Evolutionary conservation across 2,888 invertebrate genomes (phyloP).

Genomic region (Sinodicranocentrus sp.): DNA sequence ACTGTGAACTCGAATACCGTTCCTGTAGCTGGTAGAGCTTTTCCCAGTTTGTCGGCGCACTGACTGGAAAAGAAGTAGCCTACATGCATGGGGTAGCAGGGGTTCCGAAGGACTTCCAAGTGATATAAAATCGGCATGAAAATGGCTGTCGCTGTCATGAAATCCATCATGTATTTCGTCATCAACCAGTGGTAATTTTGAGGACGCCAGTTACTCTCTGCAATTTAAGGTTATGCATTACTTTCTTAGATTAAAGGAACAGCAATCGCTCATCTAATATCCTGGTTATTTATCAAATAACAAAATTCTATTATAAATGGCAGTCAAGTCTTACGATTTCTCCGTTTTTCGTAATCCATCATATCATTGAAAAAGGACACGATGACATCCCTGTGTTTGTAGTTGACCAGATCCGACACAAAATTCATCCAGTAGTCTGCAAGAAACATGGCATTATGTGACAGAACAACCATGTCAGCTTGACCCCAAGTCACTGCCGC

Average conservation of each 20-base stretch:
- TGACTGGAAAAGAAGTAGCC: background rate
- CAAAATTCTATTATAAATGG: background rate
- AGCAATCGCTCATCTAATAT: background rate
- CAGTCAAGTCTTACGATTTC: background rate
- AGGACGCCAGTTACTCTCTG: background rate
- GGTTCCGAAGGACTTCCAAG: background rate
- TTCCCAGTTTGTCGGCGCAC: background rate
- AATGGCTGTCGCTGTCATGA: background rate
- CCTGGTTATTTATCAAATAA: background rate
- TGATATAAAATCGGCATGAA: conserved; percentile 4
- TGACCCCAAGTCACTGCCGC: background rate
- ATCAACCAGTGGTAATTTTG: background rate
- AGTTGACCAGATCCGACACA: background rate
- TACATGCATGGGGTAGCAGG: conserved; percentile 7
- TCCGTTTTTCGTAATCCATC: background rate
- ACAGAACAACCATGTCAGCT: background rate
- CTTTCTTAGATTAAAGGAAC: too few relatives aligned
- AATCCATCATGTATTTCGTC: background rate
- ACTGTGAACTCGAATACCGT: background rate
- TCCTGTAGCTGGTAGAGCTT: background rate
- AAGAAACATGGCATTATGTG: background rate
- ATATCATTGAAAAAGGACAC: background rate
- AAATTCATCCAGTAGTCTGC: background rate
- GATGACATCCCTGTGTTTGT: background rate
- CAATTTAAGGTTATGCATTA: background rate